A percentile compares a stretch with the other conserved stretches of the same genome.
phyloP scores from a whole-genome alignment of 2,113 vertebrate species.

The Recurvirostra avosetta region DNA sequence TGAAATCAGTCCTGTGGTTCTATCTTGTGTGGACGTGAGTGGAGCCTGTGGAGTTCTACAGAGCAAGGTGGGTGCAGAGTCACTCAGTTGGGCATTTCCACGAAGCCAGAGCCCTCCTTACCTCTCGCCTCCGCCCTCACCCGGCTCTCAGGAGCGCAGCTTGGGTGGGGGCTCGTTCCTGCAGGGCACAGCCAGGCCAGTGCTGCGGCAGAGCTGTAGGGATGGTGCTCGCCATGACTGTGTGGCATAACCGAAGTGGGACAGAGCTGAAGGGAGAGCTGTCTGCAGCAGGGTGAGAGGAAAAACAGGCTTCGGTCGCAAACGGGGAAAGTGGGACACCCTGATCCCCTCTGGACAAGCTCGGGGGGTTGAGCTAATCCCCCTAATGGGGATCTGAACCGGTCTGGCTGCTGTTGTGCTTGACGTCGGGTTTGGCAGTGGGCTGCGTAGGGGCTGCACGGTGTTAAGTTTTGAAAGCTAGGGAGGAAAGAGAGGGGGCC shows the following conservation, averaged over 20 bases:
- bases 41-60: background rate
- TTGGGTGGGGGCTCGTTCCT: background rate
- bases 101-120: background rate
- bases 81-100: rapidly evolving
- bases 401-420: background rate
- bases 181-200: too few species aligned
- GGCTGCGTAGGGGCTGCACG: background rate
- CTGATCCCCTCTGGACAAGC: rapidly evolving
- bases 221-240: rapidly evolving
- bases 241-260: background rate
- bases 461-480: background rate
- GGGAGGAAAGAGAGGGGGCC: rapidly evolving
- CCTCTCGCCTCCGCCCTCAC: rapidly evolving
- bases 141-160: background rate
- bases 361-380: rapidly evolving
- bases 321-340: rapidly evolving
- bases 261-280: background rate
- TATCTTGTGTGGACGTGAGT: background rate
- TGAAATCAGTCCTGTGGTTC: background rate
- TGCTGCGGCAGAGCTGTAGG: too few species aligned
- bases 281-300: background rate
- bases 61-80: rapidly evolving
- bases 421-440: rapidly evolving
- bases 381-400: background rate
- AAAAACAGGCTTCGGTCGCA: background rate